Evolutionary conservation across 2,113 vertebrate species (phyloP).

Genomic region (Heteronetta atricapilla): DNA sequence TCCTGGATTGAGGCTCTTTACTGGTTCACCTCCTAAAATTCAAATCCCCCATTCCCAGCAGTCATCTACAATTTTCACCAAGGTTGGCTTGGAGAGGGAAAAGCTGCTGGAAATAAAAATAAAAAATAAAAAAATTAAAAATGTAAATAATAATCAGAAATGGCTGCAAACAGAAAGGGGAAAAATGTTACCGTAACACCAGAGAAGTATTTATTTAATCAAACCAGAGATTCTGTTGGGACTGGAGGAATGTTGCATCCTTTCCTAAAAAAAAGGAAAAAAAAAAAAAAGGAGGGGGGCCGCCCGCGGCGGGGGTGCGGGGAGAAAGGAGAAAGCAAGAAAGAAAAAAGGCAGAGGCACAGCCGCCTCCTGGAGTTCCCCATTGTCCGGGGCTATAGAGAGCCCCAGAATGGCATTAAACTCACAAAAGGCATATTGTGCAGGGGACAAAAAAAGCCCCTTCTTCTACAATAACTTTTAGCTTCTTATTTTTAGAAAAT

Average conservation of each 20-base stretch:
- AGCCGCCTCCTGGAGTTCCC: slow-evolving; percentile 78
- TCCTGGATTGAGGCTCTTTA: slow-evolving; percentile 63
- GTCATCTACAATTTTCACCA: slow-evolving; percentile 78
- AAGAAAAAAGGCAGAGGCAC: slow-evolving; percentile 81
- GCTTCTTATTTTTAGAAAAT: slow-evolving; percentile 85
- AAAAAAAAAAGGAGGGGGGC: background rate
- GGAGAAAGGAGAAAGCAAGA: slow-evolving; percentile 62
- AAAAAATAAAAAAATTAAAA: slow-evolving; percentile 64
- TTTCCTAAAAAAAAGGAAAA: slow-evolving; percentile 32
- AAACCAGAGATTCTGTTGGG: slow-evolving; percentile 77
- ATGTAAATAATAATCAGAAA: slow-evolving; percentile 73
- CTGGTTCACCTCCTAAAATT: slow-evolving; percentile 71
- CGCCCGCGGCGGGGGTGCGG: slow-evolving; percentile 13
- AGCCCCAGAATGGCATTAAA: slow-evolving; percentile 83
- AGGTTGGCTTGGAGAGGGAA: slow-evolving; percentile 76
- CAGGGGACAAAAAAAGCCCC: slow-evolving; percentile 80
- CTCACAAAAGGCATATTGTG: slow-evolving; percentile 82
- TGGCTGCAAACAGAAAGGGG: slow-evolving; percentile 60
- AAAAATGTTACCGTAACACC: slow-evolving; percentile 73
- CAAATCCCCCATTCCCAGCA: slow-evolving; percentile 64
- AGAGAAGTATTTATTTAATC: slow-evolving; percentile 80
- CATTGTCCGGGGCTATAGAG: slow-evolving; percentile 80
- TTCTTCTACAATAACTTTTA: slow-evolving; percentile 85
- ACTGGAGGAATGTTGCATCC: slow-evolving; percentile 81
- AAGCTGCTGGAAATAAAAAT: slow-evolving; percentile 64